These are phyloP conservation scores for Isichthys henryi DNA, from an alignment of 2,113 vertebrate species.

Conservation along the genomic window DNA sequence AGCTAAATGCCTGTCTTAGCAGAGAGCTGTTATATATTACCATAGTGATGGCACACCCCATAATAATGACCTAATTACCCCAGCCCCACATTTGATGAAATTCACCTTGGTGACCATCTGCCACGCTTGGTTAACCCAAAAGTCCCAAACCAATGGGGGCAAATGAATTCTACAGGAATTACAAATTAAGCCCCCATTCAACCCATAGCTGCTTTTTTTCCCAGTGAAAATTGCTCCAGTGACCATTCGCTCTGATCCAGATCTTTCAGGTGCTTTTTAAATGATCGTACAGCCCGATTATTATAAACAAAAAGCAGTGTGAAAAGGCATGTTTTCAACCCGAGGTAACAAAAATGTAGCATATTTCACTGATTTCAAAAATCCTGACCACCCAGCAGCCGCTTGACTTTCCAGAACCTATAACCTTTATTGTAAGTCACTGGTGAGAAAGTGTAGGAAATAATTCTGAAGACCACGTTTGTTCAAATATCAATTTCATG, in stretches of 20 bases:
- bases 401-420: background rate
- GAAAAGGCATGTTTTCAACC: background rate
- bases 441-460: background rate
- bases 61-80: slow-evolving; percentile 10
- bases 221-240: background rate
- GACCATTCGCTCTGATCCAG: background rate
- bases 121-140: background rate
- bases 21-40: background rate
- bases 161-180: slow-evolving; percentile 5
- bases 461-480: background rate
- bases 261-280: background rate
- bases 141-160: slow-evolving; percentile 11
- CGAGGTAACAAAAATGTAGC: background rate
- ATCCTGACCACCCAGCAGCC: background rate
- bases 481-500: background rate
- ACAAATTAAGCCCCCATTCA: background rate
- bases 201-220: background rate
- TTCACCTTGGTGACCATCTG: slow-evolving; percentile 17
- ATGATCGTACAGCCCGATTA: background rate
- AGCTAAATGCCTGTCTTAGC: background rate
- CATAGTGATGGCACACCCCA: background rate
- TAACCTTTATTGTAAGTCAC: background rate
- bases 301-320: background rate
- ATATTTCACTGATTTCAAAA: background rate
- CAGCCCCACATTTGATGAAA: slow-evolving; percentile 11